Evolutionary conservation across 2,113 vertebrate species (phyloP), one percentile per base, ranked within the genome.

Genomic region (Elephantulus edwardii): DNA sequence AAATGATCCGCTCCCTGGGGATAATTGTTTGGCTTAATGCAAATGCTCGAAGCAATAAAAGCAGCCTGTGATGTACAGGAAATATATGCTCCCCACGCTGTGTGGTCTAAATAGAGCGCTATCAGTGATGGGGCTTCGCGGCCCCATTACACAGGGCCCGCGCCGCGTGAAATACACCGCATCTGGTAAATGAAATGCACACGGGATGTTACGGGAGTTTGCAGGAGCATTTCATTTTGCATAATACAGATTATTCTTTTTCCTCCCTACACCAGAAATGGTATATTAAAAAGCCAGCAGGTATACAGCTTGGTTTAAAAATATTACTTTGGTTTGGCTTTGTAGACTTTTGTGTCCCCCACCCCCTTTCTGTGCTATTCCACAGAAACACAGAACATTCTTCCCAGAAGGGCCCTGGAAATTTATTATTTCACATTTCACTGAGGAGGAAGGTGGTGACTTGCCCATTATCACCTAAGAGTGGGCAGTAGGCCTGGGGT

Each of bases 211-310:
- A 96, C 82, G 72, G 86, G 95, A 94, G 86, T 77, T 95, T 93
- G 95, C 95, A 97, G 64, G 92, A 96, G 94, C 96, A 83, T 94
- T 95, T 95, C 93, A 93, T 88, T 96, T 95, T 96, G 91, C 94
- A 95, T 96, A 96, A 94, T 91, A 83, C 7, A 72, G 83, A n/a
- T n/a, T 87, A 12, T 62, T 62, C 16, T 90, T 95, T 92, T 95
- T 93, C 11, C 92, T 93, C 81, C 42, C 62, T 50, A 78, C 80
- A 42, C 56, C 75, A 95, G 91, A 91, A 95, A 90, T 93, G 62
- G 89, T 95, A 92, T 95, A 95, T 96, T 96, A 94, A 94, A 95
- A 96, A 96, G 91, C 88, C 95, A 94, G 95, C 94, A 93, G 94
- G 95, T 93, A 91, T 94, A 92, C 91, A 81, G 90, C 93, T 95